Conservation (phyloP, 2,888 invertebrate species). For the Alentia gelatinosa region DNA sequence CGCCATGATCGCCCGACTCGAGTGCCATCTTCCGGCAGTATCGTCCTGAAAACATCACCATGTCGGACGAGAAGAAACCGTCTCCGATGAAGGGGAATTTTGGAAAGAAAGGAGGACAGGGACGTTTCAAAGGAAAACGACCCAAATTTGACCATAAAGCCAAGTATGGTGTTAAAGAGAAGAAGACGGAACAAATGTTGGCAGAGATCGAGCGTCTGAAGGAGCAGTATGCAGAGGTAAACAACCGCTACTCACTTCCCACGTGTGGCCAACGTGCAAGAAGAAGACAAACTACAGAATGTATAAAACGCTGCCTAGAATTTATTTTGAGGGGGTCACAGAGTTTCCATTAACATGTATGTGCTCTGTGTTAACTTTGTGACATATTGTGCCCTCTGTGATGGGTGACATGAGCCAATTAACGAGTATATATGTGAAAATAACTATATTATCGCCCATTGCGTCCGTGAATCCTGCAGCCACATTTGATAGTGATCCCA, state of each 20-base stretch:
- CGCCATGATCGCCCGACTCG: neutral
- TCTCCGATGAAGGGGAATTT: neutral
- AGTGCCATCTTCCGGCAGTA: neutral
- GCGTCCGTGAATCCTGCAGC: no score
- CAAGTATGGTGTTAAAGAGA: conserved; percentile 13
- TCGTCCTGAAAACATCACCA: neutral
- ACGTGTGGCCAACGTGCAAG: conserved; percentile 45
- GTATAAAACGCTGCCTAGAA: neutral
- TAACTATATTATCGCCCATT: no score
- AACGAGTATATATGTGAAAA: no score
- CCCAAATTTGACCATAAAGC: conserved; percentile 35
- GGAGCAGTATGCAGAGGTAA: conserved; percentile 35
- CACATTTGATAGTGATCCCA: no score
- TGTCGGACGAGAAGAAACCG: neutral
- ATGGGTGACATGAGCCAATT: no score
- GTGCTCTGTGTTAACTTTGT: no score
- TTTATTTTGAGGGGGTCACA: neutral
- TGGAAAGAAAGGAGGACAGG: neutral
- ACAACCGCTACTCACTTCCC: neutral
- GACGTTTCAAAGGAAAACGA: conserved; percentile 38
- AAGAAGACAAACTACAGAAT: no score
- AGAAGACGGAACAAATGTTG: neutral
- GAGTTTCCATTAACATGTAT: neutral
- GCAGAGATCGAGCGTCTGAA: conserved; percentile 25
- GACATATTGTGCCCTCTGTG: no score